Evolutionary conservation across 2,113 vertebrate genomes (phyloP).

Genomic region (Paratilapia polleni): DNA sequence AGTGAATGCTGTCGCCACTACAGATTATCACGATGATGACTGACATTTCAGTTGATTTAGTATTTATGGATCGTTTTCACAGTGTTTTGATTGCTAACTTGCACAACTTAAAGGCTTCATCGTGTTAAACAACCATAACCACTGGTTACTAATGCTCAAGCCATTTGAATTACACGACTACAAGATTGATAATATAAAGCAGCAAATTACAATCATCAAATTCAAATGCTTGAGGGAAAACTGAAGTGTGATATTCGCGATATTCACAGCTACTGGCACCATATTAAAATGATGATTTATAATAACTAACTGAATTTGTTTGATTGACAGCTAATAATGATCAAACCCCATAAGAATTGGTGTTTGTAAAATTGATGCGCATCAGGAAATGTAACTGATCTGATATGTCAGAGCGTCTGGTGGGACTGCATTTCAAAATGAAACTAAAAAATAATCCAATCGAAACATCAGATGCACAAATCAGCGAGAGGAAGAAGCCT

Average conservation of each 20-base stretch:
- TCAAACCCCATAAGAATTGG: constrained; percentile 12
- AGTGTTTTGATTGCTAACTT: constrained; percentile 16
- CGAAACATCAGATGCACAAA: constrained; percentile 24
- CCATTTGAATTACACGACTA: neutral
- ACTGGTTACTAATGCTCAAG: neutral
- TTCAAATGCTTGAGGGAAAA: constrained; percentile 15
- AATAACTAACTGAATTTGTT: neutral
- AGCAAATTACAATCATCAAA: constrained; percentile 18
- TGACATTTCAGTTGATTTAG: constrained; percentile 1
- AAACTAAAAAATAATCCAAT: constrained; percentile 28
- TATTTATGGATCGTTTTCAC: neutral
- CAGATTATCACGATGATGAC: constrained; percentile 27
- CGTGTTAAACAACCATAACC: neutral
- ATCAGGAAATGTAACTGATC: constrained; percentile 27
- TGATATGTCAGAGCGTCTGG: constrained; percentile 13
- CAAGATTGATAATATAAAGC: neutral
- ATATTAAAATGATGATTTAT: constrained; percentile 18
- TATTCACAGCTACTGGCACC: constrained; percentile 26
- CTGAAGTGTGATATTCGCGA: neutral
- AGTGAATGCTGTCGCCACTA: neutral
- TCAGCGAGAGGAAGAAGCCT: constrained; percentile 2
- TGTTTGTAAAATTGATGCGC: neutral
- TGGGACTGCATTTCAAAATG: neutral
- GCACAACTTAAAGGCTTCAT: neutral
- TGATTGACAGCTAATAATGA: constrained; percentile 52